Evolutionary conservation across 2,797 vertebrate species (phyloP).

Genomic region (Carcharodon carcharias): DNA sequence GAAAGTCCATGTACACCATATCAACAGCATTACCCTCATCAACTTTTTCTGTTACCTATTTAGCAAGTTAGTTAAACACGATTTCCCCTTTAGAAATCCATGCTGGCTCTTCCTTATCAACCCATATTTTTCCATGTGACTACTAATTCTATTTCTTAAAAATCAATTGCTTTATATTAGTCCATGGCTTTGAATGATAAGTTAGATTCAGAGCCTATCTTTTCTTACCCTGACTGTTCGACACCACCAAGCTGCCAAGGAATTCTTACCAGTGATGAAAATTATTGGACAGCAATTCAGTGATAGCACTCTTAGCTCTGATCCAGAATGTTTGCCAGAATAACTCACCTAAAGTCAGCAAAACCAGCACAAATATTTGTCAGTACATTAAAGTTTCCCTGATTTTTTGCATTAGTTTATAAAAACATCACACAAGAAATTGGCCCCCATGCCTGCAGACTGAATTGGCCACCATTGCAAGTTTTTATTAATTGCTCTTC

Average conservation of each 20-base stretch:
- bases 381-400: background rate
- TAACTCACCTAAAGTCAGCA: background rate
- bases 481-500: background rate
- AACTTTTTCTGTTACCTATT: no score
- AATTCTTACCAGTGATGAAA: background rate
- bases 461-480: background rate
- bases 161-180: background rate
- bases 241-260: background rate
- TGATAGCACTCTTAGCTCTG: background rate
- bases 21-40: no score
- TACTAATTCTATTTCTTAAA: background rate
- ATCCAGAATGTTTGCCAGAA: background rate
- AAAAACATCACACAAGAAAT: background rate
- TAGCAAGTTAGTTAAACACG: no score
- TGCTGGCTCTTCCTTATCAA: no score
- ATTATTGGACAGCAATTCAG: background rate
- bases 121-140: no score
- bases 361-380: background rate
- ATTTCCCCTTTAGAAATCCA: no score
- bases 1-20: no score
- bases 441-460: background rate
- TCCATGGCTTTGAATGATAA: background rate
- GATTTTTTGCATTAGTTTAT: background rate
- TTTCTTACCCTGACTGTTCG: background rate
- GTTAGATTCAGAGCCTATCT: background rate